Conservation (phyloP, 2,888 invertebrate genomes). For the Gryllus longicercus region DNA sequence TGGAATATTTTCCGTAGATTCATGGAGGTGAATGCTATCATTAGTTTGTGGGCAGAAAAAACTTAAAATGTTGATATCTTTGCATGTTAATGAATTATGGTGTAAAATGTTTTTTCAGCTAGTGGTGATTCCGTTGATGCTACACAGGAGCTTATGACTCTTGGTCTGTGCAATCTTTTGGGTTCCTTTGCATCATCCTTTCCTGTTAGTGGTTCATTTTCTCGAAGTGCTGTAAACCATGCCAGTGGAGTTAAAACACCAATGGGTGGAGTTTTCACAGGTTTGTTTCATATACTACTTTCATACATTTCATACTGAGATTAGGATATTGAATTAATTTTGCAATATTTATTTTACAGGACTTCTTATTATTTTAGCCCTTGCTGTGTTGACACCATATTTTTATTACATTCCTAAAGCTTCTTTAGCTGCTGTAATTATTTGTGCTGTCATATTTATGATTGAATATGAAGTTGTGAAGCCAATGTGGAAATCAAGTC, state of each 20-base stretch:
- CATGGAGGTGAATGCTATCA: no score
- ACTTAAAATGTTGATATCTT: no score
- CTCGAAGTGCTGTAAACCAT: slow-evolving; percentile 88
- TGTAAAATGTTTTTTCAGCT: slow-evolving; percentile 49
- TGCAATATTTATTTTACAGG: slow-evolving; percentile 51
- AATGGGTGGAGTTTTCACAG: slow-evolving; percentile 79
- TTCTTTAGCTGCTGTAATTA: slow-evolving; percentile 86
- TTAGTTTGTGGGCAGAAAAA: no score
- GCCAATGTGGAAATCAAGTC: slow-evolving; percentile 79
- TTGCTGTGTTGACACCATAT: slow-evolving; percentile 83
- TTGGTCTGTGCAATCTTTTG: slow-evolving; percentile 78
- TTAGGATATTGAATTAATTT: background rate
- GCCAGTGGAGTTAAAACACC: slow-evolving; percentile 92
- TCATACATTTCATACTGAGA: background rate
- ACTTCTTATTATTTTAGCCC: slow-evolving; percentile 72
- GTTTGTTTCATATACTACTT: slow-evolving; percentile 45
- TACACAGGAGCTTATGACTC: slow-evolving; percentile 83
- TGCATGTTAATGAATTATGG: no score
- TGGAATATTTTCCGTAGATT: no score
- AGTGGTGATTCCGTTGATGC: slow-evolving; percentile 79
- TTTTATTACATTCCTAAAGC: slow-evolving; percentile 88
- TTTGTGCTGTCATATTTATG: slow-evolving; percentile 93
- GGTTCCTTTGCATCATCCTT: slow-evolving; percentile 87
- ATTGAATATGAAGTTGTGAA: slow-evolving; percentile 83
- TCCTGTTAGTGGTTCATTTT: slow-evolving; percentile 87